Conservation (phyloP, 2,797 vertebrate genomes). For the Cyprinodon diabolis region DNA sequence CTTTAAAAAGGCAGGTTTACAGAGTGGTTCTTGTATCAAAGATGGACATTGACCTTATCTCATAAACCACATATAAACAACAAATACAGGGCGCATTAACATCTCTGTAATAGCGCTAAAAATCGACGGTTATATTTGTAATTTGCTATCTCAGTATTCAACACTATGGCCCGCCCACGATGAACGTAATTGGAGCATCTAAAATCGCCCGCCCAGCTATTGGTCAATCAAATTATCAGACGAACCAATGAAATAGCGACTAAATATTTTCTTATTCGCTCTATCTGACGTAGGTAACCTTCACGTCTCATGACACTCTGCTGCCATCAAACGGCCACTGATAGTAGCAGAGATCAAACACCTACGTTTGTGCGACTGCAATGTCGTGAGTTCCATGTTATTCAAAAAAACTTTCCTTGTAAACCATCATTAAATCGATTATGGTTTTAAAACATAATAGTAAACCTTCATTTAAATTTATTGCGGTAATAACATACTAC, state of each 20-base stretch:
- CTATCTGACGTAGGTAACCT: not conserved
- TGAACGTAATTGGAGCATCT: constrained; percentile 27
- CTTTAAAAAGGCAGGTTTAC: not conserved
- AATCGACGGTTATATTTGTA: constrained; percentile 36
- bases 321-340: constrained; percentile 22
- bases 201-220: not conserved
- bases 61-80: not conserved
- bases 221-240: constrained; percentile 1
- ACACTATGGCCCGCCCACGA: constrained; percentile 7
- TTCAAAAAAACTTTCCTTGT: not conserved
- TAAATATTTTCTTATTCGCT: constrained; percentile 10
- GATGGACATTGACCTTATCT: not conserved
- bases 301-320: not conserved
- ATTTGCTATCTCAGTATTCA: constrained; percentile 1
- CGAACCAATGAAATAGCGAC: constrained; percentile 7
- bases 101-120: not conserved
- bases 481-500: too few species aligned
- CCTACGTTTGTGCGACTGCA: not conserved
- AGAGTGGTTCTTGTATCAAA: not conserved
- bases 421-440: not conserved
- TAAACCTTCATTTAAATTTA: not conserved
- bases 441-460: not conserved
- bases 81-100: not conserved
- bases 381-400: not conserved
- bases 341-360: not conserved